phyloP scores from a whole-genome alignment of 2,888 invertebrate genomes.

The Drosophila mettleri region DNA sequence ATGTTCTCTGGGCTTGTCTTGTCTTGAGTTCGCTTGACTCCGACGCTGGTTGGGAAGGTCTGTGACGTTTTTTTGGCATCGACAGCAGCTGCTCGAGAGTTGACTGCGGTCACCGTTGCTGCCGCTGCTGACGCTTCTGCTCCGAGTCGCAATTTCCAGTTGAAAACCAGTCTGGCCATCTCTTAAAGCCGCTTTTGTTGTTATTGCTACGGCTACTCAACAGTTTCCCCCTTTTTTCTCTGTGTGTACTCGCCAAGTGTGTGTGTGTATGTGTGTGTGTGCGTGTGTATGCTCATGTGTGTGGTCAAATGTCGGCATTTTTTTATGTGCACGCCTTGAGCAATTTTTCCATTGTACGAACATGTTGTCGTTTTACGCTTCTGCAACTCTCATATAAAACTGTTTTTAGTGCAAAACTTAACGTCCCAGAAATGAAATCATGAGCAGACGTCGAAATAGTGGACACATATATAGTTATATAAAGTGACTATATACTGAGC shows the following conservation, averaged over 20 bases:
- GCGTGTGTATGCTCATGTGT: slow-evolving; percentile 46
- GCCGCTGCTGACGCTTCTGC: slow-evolving; percentile 15
- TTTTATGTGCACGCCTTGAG: slow-evolving; percentile 72
- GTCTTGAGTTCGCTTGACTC: slow-evolving; percentile 18
- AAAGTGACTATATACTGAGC: neutral
- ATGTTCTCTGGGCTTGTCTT: slow-evolving; percentile 23
- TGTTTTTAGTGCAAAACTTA: slow-evolving; percentile 55
- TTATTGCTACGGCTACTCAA: slow-evolving; percentile 14
- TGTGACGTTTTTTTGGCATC: slow-evolving; percentile 36
- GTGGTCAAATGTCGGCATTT: slow-evolving; percentile 78
- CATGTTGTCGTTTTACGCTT: slow-evolving; percentile 49
- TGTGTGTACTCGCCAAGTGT: slow-evolving; percentile 7
- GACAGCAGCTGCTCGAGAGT: slow-evolving; percentile 57
- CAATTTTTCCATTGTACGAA: slow-evolving; percentile 70
- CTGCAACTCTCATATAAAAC: slow-evolving; percentile 43
- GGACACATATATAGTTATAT: neutral
- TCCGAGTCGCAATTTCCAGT: slow-evolving; percentile 62
- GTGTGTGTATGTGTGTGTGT: slow-evolving; percentile 15
- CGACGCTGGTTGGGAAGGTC: slow-evolving; percentile 31
- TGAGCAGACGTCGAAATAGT: slow-evolving; percentile 28
- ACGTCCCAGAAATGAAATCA: slow-evolving; percentile 77
- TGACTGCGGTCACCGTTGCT: slow-evolving; percentile 37
- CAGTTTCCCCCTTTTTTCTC: slow-evolving; percentile 61
- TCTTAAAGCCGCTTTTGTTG: slow-evolving; percentile 49
- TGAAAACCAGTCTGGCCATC: slow-evolving; percentile 80